Evolutionary conservation across 1,140 invertebrate genomes (phyloP), one percentile per base, ranked within the genome.

Genomic region (Cardiocondyla obscurior): DNA sequence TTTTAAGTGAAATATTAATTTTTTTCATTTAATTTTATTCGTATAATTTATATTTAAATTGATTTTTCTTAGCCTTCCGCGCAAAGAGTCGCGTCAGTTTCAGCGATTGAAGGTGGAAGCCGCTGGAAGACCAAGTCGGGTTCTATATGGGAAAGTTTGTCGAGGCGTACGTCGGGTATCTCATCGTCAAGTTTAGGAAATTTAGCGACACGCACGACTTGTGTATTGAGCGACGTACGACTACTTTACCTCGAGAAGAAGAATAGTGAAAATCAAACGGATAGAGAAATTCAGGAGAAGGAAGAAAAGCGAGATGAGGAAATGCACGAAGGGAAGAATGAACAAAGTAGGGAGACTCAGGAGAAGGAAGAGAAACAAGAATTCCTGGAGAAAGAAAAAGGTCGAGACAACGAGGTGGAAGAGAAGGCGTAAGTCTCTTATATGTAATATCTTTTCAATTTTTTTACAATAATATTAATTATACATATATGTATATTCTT

Each of bases 131-230:
- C 58, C 0, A 85, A 39, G 44, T 85, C 79, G 3, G 81, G 55
- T 19, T 81, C 84, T n/a, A 49, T 77, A 30, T 70, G 70, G 2
- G 81, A 88, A 36, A 57, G 16, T 44, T 72, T 84, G 16, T 73
- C 44, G 16, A 55, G 28, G 49, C 49, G 73, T 5, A n/a, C 85
- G 1, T 85, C 57, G 0, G 19, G 51, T 7, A 25, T 88, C 0
- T 89, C 87, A 1, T 60, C 91, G 0, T 90, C 92, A 16, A 92
- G 90, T 79, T 69, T 93, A 67, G 87, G 86, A n/a, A 93, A 91
- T 83, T 79, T 93, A 10, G 64, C 83, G n/a, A 87, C 72, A 7
- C 19, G 83, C 0, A 53, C 58, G 19, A 39, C 79, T 7, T 62
- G 83, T 8, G 42, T 44, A 1, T 8, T 82, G 0, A 33, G 42